A percentile compares a stretch with the other conserved stretches of the same genome.
Conservation (phyloP, 2,113 vertebrate species). For the Fukomys damarensis region DNA sequence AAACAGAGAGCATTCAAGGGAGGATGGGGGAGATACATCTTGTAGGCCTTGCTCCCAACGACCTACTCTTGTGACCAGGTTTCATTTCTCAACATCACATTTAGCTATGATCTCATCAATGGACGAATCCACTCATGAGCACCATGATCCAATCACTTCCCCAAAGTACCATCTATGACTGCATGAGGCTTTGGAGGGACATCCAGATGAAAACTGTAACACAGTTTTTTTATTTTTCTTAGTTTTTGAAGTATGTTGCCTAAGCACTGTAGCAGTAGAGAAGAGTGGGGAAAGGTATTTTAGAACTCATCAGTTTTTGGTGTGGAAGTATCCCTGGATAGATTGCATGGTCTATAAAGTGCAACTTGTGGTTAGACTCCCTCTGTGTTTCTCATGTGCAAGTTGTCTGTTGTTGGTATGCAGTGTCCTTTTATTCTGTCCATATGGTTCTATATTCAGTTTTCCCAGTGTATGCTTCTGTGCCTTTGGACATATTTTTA, state of each 20-base stretch:
- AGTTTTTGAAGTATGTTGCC: neutral
- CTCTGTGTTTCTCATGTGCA: neutral
- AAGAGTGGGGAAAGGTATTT: neutral
- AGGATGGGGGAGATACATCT: neutral
- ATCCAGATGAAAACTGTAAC: neutral
- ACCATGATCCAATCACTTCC: neutral
- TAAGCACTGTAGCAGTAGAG: neutral
- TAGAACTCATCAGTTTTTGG: neutral
- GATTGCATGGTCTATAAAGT: neutral
- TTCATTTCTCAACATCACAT: neutral
- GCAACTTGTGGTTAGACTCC: neutral
- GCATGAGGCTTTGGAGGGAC: neutral
- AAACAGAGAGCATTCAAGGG: neutral
- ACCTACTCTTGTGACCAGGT: neutral
- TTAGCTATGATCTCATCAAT: neutral
- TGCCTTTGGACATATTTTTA: neutral
- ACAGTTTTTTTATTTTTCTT: neutral
- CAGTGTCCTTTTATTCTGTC: neutral
- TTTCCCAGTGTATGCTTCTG: neutral
- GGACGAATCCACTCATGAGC: neutral
- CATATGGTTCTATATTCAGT: neutral
- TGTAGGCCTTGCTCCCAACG: too few species aligned
- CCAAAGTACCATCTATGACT: neutral
- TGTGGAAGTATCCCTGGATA: neutral
- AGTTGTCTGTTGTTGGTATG: neutral